Conservation (phyloP, 2,888 invertebrate genomes). For the Platynereis dumerilii region DNA sequence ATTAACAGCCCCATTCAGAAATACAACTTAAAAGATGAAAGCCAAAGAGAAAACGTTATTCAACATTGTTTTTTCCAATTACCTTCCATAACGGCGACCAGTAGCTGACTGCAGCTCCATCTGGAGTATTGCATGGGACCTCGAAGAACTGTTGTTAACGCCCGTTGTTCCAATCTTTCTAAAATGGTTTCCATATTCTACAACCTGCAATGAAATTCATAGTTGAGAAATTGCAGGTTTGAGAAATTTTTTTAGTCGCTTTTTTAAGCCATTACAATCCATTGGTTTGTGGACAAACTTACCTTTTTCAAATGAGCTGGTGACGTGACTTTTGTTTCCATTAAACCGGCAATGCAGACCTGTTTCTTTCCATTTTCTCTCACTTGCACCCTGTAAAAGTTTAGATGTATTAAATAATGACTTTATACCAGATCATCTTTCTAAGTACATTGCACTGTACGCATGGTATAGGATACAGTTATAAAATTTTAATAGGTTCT, state of each 20-base stretch:
- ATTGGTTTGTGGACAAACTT: too few relatives aligned
- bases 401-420: too few relatives aligned
- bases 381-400: conserved; percentile 51
- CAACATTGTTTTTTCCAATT: conserved; percentile 15
- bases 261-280: too few relatives aligned
- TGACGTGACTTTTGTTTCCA: conserved; percentile 54
- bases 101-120: conserved; percentile 52
- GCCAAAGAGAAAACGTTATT: not conserved
- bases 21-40: not conserved
- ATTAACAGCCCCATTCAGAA: not conserved
- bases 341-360: conserved; percentile 60
- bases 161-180: conserved; percentile 60
- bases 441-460: too few relatives aligned
- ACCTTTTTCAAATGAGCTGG: too few relatives aligned
- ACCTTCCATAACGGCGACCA: conserved; percentile 56
- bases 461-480: too few relatives aligned
- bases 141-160: conserved; percentile 60
- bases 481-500: not conserved
- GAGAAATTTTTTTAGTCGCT: too few relatives aligned
- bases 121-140: conserved; percentile 62
- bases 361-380: conserved; percentile 58
- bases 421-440: too few relatives aligned
- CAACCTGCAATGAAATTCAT: conserved; percentile 41
- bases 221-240: too few relatives aligned
- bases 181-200: conserved; percentile 57